Conservation (phyloP, 2,888 invertebrate genomes). For the Elegia similella region DNA sequence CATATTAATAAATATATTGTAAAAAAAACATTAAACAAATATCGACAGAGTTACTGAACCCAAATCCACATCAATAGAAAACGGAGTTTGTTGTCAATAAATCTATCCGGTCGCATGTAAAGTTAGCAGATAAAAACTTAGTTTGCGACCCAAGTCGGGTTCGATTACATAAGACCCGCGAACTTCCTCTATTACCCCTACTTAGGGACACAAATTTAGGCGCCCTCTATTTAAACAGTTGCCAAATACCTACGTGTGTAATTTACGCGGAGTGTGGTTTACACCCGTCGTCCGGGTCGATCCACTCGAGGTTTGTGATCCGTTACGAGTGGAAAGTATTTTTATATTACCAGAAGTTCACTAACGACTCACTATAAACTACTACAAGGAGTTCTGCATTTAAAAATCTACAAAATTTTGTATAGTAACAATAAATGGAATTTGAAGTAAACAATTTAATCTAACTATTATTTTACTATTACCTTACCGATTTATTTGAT, state of each 20-base stretch:
- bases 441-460: no score
- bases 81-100: slow-evolving; percentile 48
- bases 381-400: no score
- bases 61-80: slow-evolving; percentile 7
- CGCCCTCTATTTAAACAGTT: slow-evolving; percentile 63
- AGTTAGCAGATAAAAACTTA: slow-evolving; percentile 70
- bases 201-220: slow-evolving; percentile 64
- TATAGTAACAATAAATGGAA: no score
- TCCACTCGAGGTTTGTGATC: slow-evolving; percentile 1
- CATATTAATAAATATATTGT: slow-evolving; percentile 6
- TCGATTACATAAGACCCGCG: slow-evolving; percentile 63
- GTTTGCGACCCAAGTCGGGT: slow-evolving; percentile 45
- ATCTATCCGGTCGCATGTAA: slow-evolving; percentile 51
- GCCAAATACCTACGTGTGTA: slow-evolving; percentile 63
- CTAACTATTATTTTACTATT: no score
- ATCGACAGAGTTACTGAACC: slow-evolving; percentile 13
- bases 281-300: slow-evolving; percentile 37
- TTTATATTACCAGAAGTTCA: background rate
- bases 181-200: slow-evolving; percentile 67
- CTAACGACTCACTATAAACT: no score
- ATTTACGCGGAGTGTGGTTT: slow-evolving; percentile 64
- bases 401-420: no score
- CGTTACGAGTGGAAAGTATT: background rate
- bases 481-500: no score
- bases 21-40: slow-evolving; percentile 8